Conservation (phyloP, 2,888 invertebrate species). For the Dynastes tityus region DNA sequence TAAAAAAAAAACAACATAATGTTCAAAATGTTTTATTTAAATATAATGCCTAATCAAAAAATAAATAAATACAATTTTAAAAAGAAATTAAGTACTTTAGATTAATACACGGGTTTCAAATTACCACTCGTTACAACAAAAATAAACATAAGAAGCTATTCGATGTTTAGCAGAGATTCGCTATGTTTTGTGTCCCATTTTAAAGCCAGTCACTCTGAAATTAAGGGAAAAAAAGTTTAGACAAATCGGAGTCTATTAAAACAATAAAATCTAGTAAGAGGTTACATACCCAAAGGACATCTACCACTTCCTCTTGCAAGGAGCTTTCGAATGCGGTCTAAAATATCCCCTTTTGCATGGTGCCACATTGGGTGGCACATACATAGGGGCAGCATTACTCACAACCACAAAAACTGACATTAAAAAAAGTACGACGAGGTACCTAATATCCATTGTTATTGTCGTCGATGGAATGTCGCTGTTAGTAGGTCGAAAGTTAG, state of each 20-base stretch:
- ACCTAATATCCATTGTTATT: slow-evolving; percentile 30
- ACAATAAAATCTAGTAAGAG: background rate
- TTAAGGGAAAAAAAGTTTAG: background rate
- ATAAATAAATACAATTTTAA: background rate
- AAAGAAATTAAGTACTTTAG: too few species aligned
- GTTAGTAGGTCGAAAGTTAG: background rate
- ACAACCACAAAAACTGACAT: slow-evolving; percentile 28
- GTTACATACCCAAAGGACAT: slow-evolving; percentile 11
- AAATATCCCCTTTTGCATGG: slow-evolving; percentile 32
- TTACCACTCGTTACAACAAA: too few species aligned
- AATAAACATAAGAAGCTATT: background rate
- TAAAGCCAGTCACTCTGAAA: background rate
- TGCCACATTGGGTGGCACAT: slow-evolving; percentile 15
- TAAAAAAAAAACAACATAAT: too few species aligned
- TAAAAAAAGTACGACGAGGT: slow-evolving; percentile 15
- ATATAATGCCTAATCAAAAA: background rate
- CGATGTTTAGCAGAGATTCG: background rate
- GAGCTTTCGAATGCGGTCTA: slow-evolving; percentile 22
- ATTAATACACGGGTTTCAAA: too few species aligned
- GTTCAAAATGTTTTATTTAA: too few species aligned
- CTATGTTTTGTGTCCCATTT: background rate
- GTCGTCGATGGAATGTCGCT: background rate
- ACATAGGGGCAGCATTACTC: slow-evolving; percentile 33
- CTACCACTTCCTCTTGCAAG: slow-evolving; percentile 40
- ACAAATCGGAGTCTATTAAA: background rate